phyloP scores from a whole-genome alignment of 2,888 invertebrate genomes.

The Eristalinus sepulchralis region DNA sequence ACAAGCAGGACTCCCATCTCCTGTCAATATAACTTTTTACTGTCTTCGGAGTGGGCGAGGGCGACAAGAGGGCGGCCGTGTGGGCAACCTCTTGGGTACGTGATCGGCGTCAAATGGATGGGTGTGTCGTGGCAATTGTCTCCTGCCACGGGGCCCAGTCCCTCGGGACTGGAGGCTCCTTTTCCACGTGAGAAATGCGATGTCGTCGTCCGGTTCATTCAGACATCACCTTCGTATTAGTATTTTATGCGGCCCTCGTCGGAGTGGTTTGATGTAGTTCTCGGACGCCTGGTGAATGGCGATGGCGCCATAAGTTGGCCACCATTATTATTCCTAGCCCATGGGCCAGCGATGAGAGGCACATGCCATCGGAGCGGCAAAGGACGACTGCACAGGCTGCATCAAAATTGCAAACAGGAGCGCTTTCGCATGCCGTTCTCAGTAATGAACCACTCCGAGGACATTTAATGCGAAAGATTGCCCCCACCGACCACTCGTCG shows the following conservation, averaged over 20 bases:
- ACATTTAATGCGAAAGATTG: background rate
- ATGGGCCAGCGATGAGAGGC: background rate
- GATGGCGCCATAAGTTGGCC: constrained; percentile 2
- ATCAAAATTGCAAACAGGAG: background rate
- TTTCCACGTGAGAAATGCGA: background rate
- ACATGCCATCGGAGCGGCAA: background rate
- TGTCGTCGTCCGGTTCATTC: background rate
- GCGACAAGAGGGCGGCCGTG: background rate
- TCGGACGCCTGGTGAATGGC: constrained; percentile 10
- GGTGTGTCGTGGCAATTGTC: background rate
- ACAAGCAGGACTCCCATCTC: constrained; percentile 41
- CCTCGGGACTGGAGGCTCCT: background rate
- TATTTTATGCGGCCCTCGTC: background rate
- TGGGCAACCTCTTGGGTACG: constrained; percentile 27
- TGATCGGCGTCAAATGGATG: constrained; percentile 28
- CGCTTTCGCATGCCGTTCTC: background rate
- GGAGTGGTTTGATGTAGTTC: constrained; percentile 1
- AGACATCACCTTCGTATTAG: background rate
- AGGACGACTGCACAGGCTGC: background rate
- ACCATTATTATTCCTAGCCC: background rate
- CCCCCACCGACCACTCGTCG: background rate
- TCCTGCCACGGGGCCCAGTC: background rate
- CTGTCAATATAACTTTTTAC: constrained; percentile 59
- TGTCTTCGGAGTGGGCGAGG: background rate
- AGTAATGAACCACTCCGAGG: background rate